phyloP scores from a whole-genome alignment of 1,140 invertebrate species.

The Drosophila orena region DNA sequence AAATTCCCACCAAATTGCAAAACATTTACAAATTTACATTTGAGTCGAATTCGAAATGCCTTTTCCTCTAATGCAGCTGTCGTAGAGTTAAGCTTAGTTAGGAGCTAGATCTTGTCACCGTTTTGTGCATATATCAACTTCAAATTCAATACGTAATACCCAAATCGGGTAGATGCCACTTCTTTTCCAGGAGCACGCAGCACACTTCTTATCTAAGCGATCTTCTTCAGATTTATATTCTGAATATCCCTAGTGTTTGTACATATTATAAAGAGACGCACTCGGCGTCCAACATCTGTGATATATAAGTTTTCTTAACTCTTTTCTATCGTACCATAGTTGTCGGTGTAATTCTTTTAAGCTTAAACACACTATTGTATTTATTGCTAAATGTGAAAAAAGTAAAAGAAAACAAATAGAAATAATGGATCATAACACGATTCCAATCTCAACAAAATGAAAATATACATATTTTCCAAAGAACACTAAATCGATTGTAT shows the following conservation, averaged over 20 bases:
- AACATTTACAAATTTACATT: too few species aligned
- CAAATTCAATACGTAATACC: constrained; percentile 45
- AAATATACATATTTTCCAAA: constrained; percentile 61
- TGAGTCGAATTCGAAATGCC: not conserved
- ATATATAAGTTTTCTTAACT: constrained; percentile 83
- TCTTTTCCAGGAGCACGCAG: constrained; percentile 15
- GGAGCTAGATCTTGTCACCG: constrained; percentile 67
- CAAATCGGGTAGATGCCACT: not conserved
- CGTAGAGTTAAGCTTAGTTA: constrained; percentile 55
- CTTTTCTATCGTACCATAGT: constrained; percentile 72
- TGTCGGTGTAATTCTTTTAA: constrained; percentile 48
- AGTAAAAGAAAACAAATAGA: constrained; percentile 26
- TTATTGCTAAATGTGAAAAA: constrained; percentile 61
- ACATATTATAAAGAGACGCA: constrained; percentile 43
- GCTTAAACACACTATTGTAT: constrained; percentile 47
- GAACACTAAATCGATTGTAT: constrained; percentile 18
- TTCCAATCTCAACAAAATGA: constrained; percentile 53
- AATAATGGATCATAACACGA: constrained; percentile 17
- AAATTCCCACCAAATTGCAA: constrained; percentile 1
- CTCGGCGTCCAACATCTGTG: constrained; percentile 68
- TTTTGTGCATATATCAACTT: constrained; percentile 64
- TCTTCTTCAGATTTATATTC: constrained; percentile 37
- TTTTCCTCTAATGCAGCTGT: constrained; percentile 24
- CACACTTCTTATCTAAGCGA: constrained; percentile 31
- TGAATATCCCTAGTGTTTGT: constrained; percentile 47